phyloP scores from a whole-genome alignment of 2,113 vertebrate genomes.

The Platichthys flesus region DNA sequence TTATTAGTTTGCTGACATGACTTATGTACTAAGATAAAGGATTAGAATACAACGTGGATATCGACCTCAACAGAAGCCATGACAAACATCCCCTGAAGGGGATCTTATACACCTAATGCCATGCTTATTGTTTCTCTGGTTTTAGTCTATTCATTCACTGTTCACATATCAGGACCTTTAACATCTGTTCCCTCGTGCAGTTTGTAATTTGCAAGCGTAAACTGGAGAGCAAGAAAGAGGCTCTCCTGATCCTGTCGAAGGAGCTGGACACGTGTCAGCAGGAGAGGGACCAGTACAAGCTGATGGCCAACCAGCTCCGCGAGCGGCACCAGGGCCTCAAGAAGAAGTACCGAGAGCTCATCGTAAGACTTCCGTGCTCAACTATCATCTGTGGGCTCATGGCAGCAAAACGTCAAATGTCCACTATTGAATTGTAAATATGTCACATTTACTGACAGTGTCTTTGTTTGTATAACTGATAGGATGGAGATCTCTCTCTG shows the following conservation, averaged over 20 bases:
- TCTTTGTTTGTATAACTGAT: conserved; percentile 45
- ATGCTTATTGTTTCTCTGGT: no score
- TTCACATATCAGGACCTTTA: neutral
- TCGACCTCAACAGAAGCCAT: no score
- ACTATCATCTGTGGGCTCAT: neutral
- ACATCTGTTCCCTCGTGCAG: conserved; percentile 64
- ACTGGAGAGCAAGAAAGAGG: conserved; percentile 96
- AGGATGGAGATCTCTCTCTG: conserved; percentile 96
- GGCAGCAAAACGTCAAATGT: neutral
- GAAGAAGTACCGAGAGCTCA: conserved; percentile 94
- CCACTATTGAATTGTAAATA: neutral
- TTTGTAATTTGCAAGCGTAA: conserved; percentile 95
- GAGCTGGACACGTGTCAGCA: conserved; percentile 97
- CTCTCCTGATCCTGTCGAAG: conserved; percentile 95
- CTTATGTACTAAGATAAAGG: no score
- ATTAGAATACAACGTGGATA: no score
- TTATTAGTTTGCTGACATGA: no score
- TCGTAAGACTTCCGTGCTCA: conserved; percentile 79
- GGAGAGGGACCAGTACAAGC: conserved; percentile 96
- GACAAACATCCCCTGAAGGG: no score
- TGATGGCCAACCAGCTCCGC: conserved; percentile 97
- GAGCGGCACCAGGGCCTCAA: conserved; percentile 95
- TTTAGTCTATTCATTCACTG: neutral
- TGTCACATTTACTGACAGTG: neutral
- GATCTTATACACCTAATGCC: no score